Conservation (phyloP, 2,797 vertebrate species). For the Glossophaga mutica region DNA sequence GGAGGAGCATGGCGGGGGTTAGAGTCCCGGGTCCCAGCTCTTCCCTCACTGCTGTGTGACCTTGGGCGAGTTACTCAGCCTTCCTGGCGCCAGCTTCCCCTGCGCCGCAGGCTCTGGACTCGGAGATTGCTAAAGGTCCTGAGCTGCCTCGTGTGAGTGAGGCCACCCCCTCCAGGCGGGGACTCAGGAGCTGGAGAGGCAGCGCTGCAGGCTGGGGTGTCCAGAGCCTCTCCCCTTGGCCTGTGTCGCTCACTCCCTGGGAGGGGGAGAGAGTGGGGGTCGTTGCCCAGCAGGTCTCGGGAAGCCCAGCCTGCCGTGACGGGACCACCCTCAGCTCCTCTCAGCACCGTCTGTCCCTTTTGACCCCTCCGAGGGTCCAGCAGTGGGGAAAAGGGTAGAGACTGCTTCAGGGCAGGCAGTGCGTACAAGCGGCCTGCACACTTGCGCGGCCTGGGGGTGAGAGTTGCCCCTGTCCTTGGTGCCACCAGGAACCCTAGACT, state of each 20-base stretch:
- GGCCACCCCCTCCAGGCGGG: neutral
- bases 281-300: neutral
- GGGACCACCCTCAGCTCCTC: neutral
- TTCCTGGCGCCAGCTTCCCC: neutral
- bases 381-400: neutral
- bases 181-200: neutral
- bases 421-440: no score
- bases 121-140: neutral
- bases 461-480: accelerated
- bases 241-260: neutral
- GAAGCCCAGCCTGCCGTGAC: neutral
- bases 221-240: neutral
- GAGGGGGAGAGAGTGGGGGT: neutral
- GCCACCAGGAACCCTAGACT: neutral
- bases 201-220: neutral
- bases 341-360: neutral
- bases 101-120: neutral
- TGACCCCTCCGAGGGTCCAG: neutral
- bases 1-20: neutral
- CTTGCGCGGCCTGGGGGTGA: neutral
- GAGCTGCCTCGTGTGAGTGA: neutral
- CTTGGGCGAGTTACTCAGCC: neutral
- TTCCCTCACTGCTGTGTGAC: neutral
- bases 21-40: neutral
- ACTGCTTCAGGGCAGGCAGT: neutral